phyloP scores from a whole-genome alignment of 2,113 vertebrate genomes.

The Solenodon paradoxus region DNA sequence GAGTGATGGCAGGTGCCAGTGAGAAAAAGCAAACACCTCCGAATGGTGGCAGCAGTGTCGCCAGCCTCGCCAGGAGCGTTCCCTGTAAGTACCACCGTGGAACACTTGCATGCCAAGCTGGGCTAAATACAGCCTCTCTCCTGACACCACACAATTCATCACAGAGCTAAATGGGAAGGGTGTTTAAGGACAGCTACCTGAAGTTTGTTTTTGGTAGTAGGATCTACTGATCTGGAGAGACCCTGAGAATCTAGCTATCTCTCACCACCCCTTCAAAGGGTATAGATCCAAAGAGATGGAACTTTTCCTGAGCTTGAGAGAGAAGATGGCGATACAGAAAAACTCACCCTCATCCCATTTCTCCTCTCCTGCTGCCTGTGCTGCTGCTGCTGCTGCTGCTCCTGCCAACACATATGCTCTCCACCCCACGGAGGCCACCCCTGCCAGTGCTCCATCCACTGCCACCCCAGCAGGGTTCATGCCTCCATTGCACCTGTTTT shows the following conservation, averaged over 20 bases:
- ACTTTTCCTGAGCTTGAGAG: conserved; percentile 11
- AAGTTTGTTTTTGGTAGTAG: not conserved
- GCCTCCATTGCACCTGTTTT: conserved; percentile 61
- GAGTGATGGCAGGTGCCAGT: conserved; percentile 50
- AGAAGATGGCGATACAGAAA: conserved; percentile 44
- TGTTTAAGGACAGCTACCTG: not conserved
- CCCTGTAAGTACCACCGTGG: conserved; percentile 60
- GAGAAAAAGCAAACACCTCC: conserved; percentile 57
- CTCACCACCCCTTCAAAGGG: not conserved
- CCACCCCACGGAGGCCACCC: conserved; percentile 15
- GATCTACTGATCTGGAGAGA: not conserved
- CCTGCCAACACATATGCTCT: conserved; percentile 64
- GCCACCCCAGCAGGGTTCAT: conserved; percentile 60
- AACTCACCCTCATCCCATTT: conserved; percentile 4
- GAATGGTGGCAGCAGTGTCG: conserved; percentile 42
- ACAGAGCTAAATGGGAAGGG: conserved; percentile 29
- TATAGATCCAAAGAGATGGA: not conserved
- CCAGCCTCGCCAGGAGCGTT: conserved; percentile 62
- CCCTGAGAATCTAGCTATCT: not conserved
- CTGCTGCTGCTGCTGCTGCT: conserved; percentile 41
- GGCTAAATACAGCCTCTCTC: conserved; percentile 53
- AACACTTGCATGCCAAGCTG: conserved; percentile 61
- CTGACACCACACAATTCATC: conserved; percentile 59
- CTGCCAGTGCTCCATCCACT: conserved; percentile 58
- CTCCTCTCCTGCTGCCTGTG: conserved; percentile 65